Conservation (phyloP, 2,888 invertebrate species). For the Pseudococcus viburni region DNA sequence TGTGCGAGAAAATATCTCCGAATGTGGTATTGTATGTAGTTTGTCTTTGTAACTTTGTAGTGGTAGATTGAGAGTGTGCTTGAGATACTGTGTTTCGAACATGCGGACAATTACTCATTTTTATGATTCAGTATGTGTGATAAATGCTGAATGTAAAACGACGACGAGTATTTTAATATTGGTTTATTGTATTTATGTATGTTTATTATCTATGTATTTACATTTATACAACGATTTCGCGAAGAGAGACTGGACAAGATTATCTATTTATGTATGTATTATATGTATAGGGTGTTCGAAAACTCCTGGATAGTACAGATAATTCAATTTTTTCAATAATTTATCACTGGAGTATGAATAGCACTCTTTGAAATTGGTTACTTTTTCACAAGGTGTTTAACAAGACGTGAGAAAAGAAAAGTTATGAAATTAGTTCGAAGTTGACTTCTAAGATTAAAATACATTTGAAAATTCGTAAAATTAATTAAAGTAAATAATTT, state of each 20-base stretch:
- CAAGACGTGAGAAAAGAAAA: too few relatives aligned
- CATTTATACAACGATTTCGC: neutral
- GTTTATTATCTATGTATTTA: neutral
- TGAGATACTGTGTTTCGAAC: neutral
- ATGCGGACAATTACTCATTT: slow-evolving; percentile 20
- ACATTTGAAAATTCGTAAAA: too few relatives aligned
- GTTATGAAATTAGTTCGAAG: too few relatives aligned
- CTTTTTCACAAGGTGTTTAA: too few relatives aligned
- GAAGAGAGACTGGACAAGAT: neutral
- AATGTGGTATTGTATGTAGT: slow-evolving; percentile 8
- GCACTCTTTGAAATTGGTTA: too few relatives aligned
- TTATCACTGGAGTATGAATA: too few relatives aligned
- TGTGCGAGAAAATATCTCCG: slow-evolving; percentile 27
- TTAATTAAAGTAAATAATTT: too few relatives aligned
- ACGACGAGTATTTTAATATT: slow-evolving; percentile 20
- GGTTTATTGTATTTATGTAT: too few relatives aligned
- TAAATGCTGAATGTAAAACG: neutral
- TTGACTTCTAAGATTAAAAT: too few relatives aligned
- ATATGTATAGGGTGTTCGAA: too few relatives aligned
- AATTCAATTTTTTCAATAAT: too few relatives aligned
- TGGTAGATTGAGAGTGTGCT: neutral
- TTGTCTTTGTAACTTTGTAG: neutral
- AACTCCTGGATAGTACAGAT: too few relatives aligned
- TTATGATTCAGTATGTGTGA: neutral
- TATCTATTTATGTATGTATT: neutral